Percentiles rank a stretch among this genome's conserved stretches.
Conservation (phyloP, 1,140 invertebrate genomes). For the Procambarus virginalis region DNA sequence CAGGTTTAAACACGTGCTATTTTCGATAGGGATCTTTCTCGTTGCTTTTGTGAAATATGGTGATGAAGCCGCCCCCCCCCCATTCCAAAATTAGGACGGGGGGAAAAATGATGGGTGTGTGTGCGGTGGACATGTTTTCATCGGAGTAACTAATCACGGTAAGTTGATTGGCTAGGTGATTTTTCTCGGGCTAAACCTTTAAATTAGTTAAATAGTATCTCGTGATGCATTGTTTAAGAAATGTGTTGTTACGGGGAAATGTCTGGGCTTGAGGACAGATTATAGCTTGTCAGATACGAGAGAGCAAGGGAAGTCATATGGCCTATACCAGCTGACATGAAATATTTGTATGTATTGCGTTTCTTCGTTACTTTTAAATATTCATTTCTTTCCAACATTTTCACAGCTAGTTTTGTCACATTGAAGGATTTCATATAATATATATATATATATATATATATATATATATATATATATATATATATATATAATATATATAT, state of each 20-base stretch:
- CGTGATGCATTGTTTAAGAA: not conserved
- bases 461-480: too few species aligned
- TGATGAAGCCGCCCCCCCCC: conserved; percentile 9
- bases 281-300: too few species aligned
- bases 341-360: not conserved
- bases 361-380: not conserved
- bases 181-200: not conserved
- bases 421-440: too few species aligned
- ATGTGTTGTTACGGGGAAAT: not conserved
- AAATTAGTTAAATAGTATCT: not conserved
- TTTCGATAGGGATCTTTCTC: conserved; percentile 65
- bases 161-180: conserved; percentile 6
- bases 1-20: conserved; percentile 67
- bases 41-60: conserved; percentile 54
- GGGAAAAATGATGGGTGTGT: conserved; percentile 9
- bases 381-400: too few species aligned
- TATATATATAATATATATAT: too few species aligned
- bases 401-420: too few species aligned
- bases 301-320: too few species aligned
- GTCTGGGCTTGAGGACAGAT: not conserved
- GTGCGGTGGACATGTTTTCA: not conserved
- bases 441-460: too few species aligned
- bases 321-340: not conserved
- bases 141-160: not conserved
- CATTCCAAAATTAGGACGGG: conserved; percentile 18